Base-by-base conservation (phyloP, 2,888 invertebrate species). In the Platycheirus rosarum region DNA sequence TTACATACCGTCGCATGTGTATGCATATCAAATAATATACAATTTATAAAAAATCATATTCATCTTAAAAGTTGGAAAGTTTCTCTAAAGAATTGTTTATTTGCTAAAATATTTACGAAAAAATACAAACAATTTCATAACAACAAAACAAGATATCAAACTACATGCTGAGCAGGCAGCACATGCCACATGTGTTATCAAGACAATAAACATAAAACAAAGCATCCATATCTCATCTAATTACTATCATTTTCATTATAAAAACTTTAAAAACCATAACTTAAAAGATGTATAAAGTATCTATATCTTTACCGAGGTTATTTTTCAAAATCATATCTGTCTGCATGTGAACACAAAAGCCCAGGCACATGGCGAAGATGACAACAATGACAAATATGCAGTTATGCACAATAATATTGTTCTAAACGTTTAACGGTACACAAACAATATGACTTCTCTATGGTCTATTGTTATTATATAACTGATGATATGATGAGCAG, bases 381-480 rank as follows among this genome's bases (percentile, higher is more conserved):
- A 60, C 44, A 69, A 79, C 51, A 74, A 75, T 79, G 68, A 79
- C 53, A 79, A 63, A 68, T 63, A 48, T 32, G 55, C 48, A 68
- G 23, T 23, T 23, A n/a, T n/a, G 26, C 14, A 48, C 18, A 63
- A 68, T 75, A 42, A 8, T 35, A 42, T 29, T 65, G 14, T 53
- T 62, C 51, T 44, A 68, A 57, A 60, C 60, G 60, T 60, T 46
- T 55, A 60, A 60, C 46, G 29, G 35, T 69, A 46, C 20, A 55
- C 29, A 48, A 48, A 23, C 23, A 65, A 49, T 32, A 44, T 55
- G 53, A 55, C 53, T 37, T 55, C 13, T 55, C 49, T 48, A 26
- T 29, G n/a, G 6, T 35, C 32, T 16, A 32, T 42, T 57, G 14
- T 26, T 26, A n/a, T 16, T 26, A 14, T 16, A 18, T 18, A 7